Evolutionary conservation across 2,888 invertebrate genomes (phyloP), one percentile per base, ranked within the genome.

Genomic region (Lycophotia porphyrea): DNA sequence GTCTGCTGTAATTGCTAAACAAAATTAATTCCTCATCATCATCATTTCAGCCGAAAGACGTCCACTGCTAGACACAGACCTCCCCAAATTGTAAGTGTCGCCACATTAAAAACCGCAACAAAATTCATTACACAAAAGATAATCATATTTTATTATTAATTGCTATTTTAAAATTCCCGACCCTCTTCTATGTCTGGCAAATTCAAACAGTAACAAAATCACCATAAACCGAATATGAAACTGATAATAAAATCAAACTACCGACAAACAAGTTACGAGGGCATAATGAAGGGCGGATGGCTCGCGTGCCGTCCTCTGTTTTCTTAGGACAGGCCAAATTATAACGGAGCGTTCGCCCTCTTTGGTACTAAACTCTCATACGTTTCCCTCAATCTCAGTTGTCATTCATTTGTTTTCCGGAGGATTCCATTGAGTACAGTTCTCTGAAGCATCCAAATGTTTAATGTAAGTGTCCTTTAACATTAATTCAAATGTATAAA

Each of bases 231-330:
- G 66, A 63, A 73, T 73, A 82, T 81, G 60, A 72, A 81, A 81
- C 72, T 81, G 49, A 70, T 77, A 82, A 85, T 85, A 85, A 82
- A 85, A 82, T 85, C 83, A 82, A 82, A 85, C 83, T 77, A 71
- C 70, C 36, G n/a, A 71, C 68, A 77, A 85, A 82, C 86, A 77
- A 82, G 73, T 82, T 82, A 82, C 60, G 63, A 71, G 73, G 72
- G 85, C 39, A 76, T 85, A 85, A 82, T 77, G 78, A 82, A 82
- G 68, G 71, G 65, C 27, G 44, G 58, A 71, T 76, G 52, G 58
- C 65, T 77, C 58, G 64, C 68, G 58, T 71, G 68, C 65, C 76
- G 47, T 71, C n/a, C 66, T 65, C 44, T 85, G 86, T 83, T 82
- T 77, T 85, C 78, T 83, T 83, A 83, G 86, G 83, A 85, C 68